These are phyloP conservation scores for Otus sunia DNA, from an alignment of 2,113 vertebrate species.

Conservation along the genomic window DNA sequence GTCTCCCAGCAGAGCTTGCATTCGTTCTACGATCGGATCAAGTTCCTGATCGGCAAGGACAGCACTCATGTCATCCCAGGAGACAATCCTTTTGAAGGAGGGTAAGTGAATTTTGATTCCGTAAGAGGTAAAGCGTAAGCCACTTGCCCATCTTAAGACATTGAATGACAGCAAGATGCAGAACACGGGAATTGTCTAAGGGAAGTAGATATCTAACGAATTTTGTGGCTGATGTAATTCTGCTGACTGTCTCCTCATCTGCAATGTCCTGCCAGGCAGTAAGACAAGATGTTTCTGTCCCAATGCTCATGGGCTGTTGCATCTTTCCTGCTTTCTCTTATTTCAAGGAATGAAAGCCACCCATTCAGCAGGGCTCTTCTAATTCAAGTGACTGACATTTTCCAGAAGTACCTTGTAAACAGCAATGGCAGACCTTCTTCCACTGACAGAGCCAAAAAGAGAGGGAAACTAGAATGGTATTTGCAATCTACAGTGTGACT, in stretches of 20 bases:
- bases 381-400: neutral
- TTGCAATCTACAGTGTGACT: neutral
- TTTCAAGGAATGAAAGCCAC: neutral
- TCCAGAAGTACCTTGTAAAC: neutral
- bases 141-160: neutral
- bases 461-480: neutral
- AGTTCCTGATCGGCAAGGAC: constrained; percentile 92
- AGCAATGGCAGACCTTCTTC: neutral
- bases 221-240: constrained; percentile 63
- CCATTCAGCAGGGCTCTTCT: neutral
- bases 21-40: constrained; percentile 92
- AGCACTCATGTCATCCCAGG: constrained; percentile 91
- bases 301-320: rapidly evolving
- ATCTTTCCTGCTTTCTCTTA: neutral
- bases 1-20: constrained; percentile 82
- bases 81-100: constrained; percentile 90
- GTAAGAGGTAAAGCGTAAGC: neutral
- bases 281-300: neutral
- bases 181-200: neutral
- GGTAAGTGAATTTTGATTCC: constrained; percentile 78
- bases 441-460: neutral
- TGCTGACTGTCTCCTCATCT: constrained; percentile 12
- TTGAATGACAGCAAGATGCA: neutral
- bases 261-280: neutral
- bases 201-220: neutral